Base-by-base conservation (phyloP, 2,888 invertebrate genomes). In the Polymixis lichenea region DNA sequence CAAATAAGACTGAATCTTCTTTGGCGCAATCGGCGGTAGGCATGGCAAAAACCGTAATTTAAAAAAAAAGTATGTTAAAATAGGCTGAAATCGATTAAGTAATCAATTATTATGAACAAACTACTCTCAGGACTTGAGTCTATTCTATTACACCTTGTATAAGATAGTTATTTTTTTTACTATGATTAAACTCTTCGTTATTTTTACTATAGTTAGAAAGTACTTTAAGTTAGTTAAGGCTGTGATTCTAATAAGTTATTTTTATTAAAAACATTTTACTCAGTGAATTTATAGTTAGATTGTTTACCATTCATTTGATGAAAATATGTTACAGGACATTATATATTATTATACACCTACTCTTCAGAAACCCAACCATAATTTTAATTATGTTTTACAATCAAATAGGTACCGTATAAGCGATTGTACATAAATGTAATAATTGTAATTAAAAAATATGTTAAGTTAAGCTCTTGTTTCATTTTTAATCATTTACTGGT, bases 221-320 rank as follows among this genome's bases (percentile, higher is more conserved):
- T 64, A 72, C 2, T 46, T 72, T 2, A 38, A 38, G 38, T 38
- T 38, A 51, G 7, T 17, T 73, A 78, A 9, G 78, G 78, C 78
- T 78, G 78, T 78, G 78, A 78, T 49, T 74, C 66, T 25, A 22
- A 32, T 80, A 55, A 65, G 46, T 28, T 38, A 7, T 49, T 19
- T 32, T 17, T 46, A 56, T 13, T n/a, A n/a, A n/a, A n/a, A 55
- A 0, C 4, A 32, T 60, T 22, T 60, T 32, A 19, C 19, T 22
- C 19, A 22, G 6, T 60, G 32, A 11, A 60, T 60, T 19, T 9
- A 17, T 28, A 28, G 4, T 58, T 38, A 1, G 9, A 60, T 60
- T 22, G 1, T 60, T 22, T 22, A 22, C 5, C 11, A 60, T 60
- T 60, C 1, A 28, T 19, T 28, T 58, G 58, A 28, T 32, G 19